phyloP scores from a whole-genome alignment of 2,888 invertebrate genomes.

The Apodemia mormo region DNA sequence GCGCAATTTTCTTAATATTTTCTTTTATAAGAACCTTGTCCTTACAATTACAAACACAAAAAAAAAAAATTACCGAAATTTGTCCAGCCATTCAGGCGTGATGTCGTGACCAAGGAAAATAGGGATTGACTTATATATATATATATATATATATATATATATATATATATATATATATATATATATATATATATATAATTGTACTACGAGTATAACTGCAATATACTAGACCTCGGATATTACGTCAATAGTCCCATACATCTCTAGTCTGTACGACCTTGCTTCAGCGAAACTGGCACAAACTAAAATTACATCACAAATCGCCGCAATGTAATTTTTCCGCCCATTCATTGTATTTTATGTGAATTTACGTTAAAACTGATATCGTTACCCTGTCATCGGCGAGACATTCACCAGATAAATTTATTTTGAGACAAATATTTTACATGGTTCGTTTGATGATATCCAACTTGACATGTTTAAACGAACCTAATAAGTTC shows the following conservation, averaged over 20 bases:
- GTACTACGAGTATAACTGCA: too few species aligned
- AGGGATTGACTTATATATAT: too few species aligned
- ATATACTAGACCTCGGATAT: not conserved
- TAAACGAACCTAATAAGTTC: not conserved
- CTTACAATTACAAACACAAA: too few species aligned
- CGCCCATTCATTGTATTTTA: slow-evolving; percentile 59
- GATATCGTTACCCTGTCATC: slow-evolving; percentile 39
- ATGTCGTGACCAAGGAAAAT: too few species aligned
- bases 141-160: too few species aligned
- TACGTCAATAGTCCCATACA: slow-evolving; percentile 9
- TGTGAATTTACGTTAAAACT: slow-evolving; percentile 43
- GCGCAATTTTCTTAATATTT: too few species aligned
- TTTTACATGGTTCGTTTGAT: not conserved
- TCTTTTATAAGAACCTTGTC: too few species aligned
- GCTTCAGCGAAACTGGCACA: slow-evolving; percentile 53
- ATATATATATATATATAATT: too few species aligned
- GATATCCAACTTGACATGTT: not conserved
- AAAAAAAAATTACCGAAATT: too few species aligned
- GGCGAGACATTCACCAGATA: slow-evolving; percentile 26
- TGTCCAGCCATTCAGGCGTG: too few species aligned
- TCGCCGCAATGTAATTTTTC: slow-evolving; percentile 47
- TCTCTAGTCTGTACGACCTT: slow-evolving; percentile 14
- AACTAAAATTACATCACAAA: slow-evolving; percentile 42
- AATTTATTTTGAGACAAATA: not conserved
- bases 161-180: too few species aligned